Evolutionary conservation across 2,797 vertebrate genomes (phyloP), one percentile per base, ranked within the genome.

Genomic region (Todus mexicanus): DNA sequence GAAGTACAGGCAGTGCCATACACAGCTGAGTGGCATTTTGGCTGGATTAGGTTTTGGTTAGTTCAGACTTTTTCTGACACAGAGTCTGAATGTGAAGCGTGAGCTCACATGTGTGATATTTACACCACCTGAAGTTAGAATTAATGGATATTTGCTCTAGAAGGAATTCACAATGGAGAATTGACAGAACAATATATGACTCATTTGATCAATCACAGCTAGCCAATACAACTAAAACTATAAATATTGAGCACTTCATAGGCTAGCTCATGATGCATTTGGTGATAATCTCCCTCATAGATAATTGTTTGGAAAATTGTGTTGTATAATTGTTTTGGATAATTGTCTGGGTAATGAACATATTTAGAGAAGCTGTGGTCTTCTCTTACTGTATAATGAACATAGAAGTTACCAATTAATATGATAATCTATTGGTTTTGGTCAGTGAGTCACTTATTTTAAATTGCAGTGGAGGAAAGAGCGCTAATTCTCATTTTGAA

Each of bases 341-440:
- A 85, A 93, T 92, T 96, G 61, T 91, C 87, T 53, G 82, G 95
- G 43, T 90, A 94, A 92, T 83, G 73, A 95, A 83, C 71, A 12
- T 63, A 85, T 92, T 94, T 87, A 89, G 84, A 87, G 90, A 77
- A 93, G 91, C 57, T 75, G 47, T 73, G 47, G 56, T 93, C 88
- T 89, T 92, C 75, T 84, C 43, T 87, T 94, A 56, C 47, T 78
- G 61, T 84, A 87, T 78, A 91, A 95, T 87, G 70, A 94, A 85
- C 59, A 73, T 51, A 51, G 37, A 93, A 95, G 70, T 87, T 89
- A 81, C 72, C 73, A 84, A 75, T 95, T 95, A 85, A 91, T 95
- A 72, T 83, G 75, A 63, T 81, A 92, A 94, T 91, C 90, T 95
- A 83, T 95, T 92, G 84, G 73, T 77, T 95, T 94, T 92, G 90